Evolutionary conservation across 2,888 invertebrate genomes (phyloP).

Genomic region (Yponomeuta cagnagella): DNA sequence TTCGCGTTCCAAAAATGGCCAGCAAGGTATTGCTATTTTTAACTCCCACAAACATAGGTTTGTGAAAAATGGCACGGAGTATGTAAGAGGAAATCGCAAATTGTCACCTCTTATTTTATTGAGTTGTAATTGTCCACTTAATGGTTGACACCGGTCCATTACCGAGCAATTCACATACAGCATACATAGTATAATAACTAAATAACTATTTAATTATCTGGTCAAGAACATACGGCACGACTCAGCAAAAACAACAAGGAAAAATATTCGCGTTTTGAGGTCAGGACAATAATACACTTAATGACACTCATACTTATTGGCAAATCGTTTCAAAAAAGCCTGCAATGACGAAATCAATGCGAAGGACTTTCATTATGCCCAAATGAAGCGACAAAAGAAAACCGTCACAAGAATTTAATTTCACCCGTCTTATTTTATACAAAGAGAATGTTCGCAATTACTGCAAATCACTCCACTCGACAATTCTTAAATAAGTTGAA

Average conservation of each 20-base stretch:
- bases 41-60: slow-evolving; percentile 12
- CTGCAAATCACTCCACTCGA: not conserved
- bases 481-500: not conserved
- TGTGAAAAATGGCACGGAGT: not conserved
- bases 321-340: not conserved
- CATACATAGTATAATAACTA: slow-evolving; percentile 3
- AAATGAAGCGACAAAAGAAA: not conserved
- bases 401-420: not conserved
- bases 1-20: not conserved
- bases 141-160: not conserved
- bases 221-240: slow-evolving; percentile 1
- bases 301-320: not conserved
- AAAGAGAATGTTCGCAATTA: not conserved
- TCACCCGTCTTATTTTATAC: not conserved
- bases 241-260: not conserved
- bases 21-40: not conserved
- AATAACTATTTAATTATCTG: slow-evolving; percentile 10
- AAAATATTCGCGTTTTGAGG: not conserved
- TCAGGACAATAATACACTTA: not conserved
- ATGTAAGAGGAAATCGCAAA: not conserved
- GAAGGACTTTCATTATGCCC: slow-evolving; percentile 1
- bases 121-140: not conserved
- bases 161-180: not conserved
- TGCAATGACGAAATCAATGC: not conserved
- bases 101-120: slow-evolving; percentile 3